phyloP scores from a whole-genome alignment of 2,888 invertebrate species.

The Chorisops tibialis region DNA sequence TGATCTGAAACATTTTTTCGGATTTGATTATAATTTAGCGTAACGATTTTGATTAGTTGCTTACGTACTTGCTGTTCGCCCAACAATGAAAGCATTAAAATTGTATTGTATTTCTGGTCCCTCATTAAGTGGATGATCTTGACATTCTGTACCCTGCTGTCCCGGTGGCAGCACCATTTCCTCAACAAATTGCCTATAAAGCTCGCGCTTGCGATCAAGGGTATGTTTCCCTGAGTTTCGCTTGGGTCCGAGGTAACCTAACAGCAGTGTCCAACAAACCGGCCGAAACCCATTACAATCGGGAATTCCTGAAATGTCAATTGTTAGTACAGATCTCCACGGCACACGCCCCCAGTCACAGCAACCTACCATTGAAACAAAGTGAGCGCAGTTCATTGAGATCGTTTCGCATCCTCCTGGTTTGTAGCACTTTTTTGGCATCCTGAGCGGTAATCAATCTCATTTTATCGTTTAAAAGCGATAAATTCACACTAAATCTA shows the following conservation, averaged over 20 bases:
- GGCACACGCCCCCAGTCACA: slow-evolving; percentile 10
- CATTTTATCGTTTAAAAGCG: too few species aligned
- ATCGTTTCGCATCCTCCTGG: too few species aligned
- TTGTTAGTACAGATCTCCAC: not conserved
- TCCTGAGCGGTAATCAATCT: too few species aligned
- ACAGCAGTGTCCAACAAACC: slow-evolving; percentile 81
- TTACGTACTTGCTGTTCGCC: slow-evolving; percentile 10
- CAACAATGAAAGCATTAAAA: not conserved
- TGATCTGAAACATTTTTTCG: slow-evolving; percentile 53
- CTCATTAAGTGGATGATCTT: slow-evolving; percentile 90
- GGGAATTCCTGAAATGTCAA: slow-evolving; percentile 76
- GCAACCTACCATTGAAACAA: slow-evolving; percentile 72
- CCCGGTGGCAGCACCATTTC: slow-evolving; percentile 88
- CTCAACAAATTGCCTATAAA: slow-evolving; percentile 81
- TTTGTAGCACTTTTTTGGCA: too few species aligned
- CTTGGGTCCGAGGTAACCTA: slow-evolving; percentile 78
- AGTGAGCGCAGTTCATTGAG: slow-evolving; percentile 63
- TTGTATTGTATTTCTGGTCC: slow-evolving; percentile 79
- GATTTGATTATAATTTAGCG: too few species aligned
- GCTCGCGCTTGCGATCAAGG: slow-evolving; percentile 69
- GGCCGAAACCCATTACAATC: slow-evolving; percentile 81
- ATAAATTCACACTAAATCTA: too few species aligned
- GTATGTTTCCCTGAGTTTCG: slow-evolving; percentile 66
- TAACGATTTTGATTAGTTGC: too few species aligned
- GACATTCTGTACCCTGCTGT: slow-evolving; percentile 55